These are phyloP conservation scores for Clusia tigrina DNA, from an alignment of 2,888 invertebrate genomes.

Conservation along the genomic window DNA sequence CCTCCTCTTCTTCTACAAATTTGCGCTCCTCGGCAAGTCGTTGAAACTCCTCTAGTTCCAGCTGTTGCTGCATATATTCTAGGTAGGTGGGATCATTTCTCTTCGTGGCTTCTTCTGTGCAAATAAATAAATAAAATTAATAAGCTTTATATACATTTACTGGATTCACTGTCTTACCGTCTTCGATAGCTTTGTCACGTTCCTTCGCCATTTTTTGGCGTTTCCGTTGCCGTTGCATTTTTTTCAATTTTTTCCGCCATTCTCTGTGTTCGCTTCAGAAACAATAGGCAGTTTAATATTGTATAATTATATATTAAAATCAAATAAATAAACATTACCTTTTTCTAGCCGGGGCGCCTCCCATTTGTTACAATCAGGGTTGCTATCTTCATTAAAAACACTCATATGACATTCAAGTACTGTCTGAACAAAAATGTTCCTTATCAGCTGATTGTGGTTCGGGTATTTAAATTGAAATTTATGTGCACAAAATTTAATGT, in stretches of 20 bases:
- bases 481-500: too few relatives aligned
- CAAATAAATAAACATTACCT: too few relatives aligned
- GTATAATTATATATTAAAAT: too few relatives aligned
- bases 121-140: background rate
- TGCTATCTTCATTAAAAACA: too few relatives aligned
- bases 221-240: constrained; percentile 73
- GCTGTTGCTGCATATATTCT: constrained; percentile 67
- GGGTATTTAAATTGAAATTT: too few relatives aligned
- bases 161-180: constrained; percentile 57
- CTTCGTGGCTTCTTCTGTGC: constrained; percentile 60
- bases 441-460: too few relatives aligned
- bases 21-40: constrained; percentile 68
- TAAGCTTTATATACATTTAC: background rate
- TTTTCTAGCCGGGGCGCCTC: too few relatives aligned
- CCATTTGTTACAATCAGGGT: too few relatives aligned
- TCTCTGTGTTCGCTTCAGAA: too few relatives aligned
- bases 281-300: too few relatives aligned
- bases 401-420: too few relatives aligned
- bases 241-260: constrained; percentile 80
- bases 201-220: constrained; percentile 70
- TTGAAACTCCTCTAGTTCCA: constrained; percentile 67
- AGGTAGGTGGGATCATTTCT: constrained; percentile 67
- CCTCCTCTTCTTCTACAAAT: constrained; percentile 69
- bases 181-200: constrained; percentile 65
- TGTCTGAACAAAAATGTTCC: too few relatives aligned